phyloP scores from a whole-genome alignment of 1,140 invertebrate species.

The Pseudobourletiella spinata region DNA sequence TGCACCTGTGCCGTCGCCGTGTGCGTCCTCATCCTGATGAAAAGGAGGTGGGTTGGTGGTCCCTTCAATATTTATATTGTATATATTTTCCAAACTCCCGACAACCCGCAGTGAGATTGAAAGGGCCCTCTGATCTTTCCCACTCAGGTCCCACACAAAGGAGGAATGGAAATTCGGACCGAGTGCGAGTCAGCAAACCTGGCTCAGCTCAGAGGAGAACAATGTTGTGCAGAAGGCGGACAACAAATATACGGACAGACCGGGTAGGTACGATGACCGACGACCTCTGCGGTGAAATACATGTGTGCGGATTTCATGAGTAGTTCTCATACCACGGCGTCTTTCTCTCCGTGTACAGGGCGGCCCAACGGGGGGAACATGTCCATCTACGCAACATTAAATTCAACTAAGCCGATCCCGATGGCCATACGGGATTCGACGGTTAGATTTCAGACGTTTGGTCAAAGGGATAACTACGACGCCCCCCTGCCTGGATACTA shows the following conservation, averaged over 20 bases:
- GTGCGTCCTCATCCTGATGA: conserved; percentile 30
- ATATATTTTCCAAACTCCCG: neutral
- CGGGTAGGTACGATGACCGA: too few species aligned
- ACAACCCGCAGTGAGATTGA: too few species aligned
- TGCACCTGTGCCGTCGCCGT: conserved; percentile 26
- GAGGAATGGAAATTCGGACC: conserved; percentile 26
- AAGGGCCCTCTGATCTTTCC: too few species aligned
- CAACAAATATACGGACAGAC: conserved; percentile 4
- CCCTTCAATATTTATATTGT: neutral
- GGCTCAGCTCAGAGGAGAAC: conserved; percentile 24
- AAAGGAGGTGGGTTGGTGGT: conserved; percentile 15
- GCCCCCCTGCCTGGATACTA: conserved; percentile 13
- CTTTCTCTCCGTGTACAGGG: too few species aligned
- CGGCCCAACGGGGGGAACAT: conserved; percentile 3
- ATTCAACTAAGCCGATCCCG: conserved; percentile 28
- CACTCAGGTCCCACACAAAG: conserved; percentile 8
- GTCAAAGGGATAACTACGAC: conserved; percentile 29
- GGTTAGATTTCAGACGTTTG: conserved; percentile 29
- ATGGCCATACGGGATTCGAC: conserved; percentile 31
- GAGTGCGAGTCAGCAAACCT: conserved; percentile 31
- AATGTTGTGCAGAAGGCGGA: conserved; percentile 1
- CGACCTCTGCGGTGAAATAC: too few species aligned
- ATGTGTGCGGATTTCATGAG: too few species aligned
- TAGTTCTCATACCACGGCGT: too few species aligned
- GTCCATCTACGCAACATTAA: conserved; percentile 33